A percentile compares a stretch with the other conserved stretches of the same genome.
Conservation (phyloP, 2,113 vertebrate species). For the Ailurus styani region DNA sequence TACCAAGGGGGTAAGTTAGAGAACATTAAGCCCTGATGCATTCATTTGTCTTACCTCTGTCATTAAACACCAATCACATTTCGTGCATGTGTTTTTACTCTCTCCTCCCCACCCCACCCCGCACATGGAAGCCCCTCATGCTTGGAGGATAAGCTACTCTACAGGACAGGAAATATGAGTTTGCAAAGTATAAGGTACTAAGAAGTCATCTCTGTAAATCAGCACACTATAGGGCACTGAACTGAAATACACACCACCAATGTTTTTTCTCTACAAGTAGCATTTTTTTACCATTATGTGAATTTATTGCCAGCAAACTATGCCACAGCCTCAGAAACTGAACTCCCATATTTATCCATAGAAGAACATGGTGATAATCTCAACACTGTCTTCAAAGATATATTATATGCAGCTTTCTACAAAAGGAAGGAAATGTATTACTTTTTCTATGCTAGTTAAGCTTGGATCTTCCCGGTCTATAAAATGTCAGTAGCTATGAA, state of each 20-base stretch:
- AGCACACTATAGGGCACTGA: background rate
- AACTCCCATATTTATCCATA: constrained; percentile 65
- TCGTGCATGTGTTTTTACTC: background rate
- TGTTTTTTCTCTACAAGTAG: constrained; percentile 41
- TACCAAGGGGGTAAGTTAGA: constrained; percentile 28
- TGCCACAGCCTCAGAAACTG: constrained; percentile 52
- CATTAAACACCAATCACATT: background rate
- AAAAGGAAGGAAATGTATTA: constrained; percentile 55
- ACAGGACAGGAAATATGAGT: constrained; percentile 4
- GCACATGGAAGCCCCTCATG: background rate
- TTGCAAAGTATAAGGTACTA: constrained; percentile 34
- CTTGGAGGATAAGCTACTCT: constrained; percentile 25
- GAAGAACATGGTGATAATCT: constrained; percentile 66
- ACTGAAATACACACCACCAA: background rate
- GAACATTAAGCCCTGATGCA: constrained; percentile 38
- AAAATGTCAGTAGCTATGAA: constrained; percentile 57
- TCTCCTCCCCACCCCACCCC: fast-evolving
- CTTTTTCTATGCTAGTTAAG: constrained; percentile 67
- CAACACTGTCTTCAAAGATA: constrained; percentile 64
- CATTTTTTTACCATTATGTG: constrained; percentile 47
- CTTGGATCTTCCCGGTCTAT: constrained; percentile 57
- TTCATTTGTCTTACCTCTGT: background rate
- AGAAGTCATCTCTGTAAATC: constrained; percentile 32
- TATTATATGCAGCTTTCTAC: constrained; percentile 53
- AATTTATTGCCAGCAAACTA: constrained; percentile 63